phyloP scores from a whole-genome alignment of 2,797 vertebrate species.

The Hydrocynus forskahlii region DNA sequence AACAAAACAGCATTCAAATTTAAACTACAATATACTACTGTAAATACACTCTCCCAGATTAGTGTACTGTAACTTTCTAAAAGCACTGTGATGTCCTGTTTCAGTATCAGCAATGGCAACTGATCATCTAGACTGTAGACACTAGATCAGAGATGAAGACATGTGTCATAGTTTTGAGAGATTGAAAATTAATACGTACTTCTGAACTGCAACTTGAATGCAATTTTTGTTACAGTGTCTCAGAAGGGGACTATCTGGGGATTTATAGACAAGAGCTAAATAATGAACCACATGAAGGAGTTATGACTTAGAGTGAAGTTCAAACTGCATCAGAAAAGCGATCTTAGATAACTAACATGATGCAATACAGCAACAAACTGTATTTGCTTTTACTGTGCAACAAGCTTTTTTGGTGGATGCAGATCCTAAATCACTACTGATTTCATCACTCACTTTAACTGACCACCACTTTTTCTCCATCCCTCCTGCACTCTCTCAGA shows the following conservation, averaged over 20 bases:
- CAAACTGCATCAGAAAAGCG: constrained; percentile 1
- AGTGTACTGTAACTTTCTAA: neutral
- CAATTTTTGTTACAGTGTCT: neutral
- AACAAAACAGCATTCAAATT: neutral
- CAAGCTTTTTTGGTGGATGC: neutral
- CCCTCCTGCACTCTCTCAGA: neutral
- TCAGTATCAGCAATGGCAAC: neutral
- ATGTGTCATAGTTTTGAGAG: no score
- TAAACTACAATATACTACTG: neutral
- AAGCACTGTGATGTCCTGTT: neutral
- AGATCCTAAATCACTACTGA: neutral
- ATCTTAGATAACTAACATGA: neutral
- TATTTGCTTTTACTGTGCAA: neutral
- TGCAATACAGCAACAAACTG: constrained; percentile 1
- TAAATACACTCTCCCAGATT: neutral
- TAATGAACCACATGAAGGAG: neutral
- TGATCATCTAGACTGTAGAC: neutral
- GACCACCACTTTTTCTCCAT: no score
- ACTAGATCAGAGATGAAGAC: neutral
- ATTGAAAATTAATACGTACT: neutral
- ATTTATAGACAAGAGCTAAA: constrained; percentile 2
- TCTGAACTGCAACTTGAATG: neutral
- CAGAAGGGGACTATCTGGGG: neutral
- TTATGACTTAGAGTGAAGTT: neutral
- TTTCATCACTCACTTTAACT: neutral